Evolutionary conservation across 2,888 invertebrate genomes (phyloP).

Genomic region (Sisyra nigra): DNA sequence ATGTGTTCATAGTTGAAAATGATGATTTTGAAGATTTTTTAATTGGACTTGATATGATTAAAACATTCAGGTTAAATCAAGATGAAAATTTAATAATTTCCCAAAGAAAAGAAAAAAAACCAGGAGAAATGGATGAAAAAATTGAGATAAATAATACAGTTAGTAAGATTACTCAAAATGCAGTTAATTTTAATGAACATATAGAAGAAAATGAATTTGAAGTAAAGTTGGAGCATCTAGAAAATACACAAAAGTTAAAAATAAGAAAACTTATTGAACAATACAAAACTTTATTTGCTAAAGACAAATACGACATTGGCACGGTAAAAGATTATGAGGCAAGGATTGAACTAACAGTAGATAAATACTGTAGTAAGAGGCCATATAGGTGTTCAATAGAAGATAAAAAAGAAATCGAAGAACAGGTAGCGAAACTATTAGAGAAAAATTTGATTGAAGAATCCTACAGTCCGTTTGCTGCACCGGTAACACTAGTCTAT

Average conservation of each 20-base stretch:
- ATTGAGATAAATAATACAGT: constrained; percentile 6
- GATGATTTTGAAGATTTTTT: no score
- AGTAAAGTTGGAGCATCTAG: constrained; percentile 10
- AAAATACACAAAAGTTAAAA: constrained; percentile 7
- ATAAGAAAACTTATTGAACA: constrained; percentile 9
- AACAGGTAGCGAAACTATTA: constrained; percentile 13
- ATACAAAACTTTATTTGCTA: constrained; percentile 12
- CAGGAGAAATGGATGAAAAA: constrained; percentile 5
- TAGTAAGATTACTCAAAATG: constrained; percentile 8
- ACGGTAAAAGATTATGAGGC: constrained; percentile 12
- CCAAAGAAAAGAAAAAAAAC: constrained; percentile 9
- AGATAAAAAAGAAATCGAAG: constrained; percentile 14
- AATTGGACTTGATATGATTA: constrained; percentile 13
- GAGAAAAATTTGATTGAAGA: constrained; percentile 14
- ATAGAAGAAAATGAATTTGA: constrained; percentile 9
- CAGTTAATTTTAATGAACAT: constrained; percentile 9
- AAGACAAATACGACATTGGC: constrained; percentile 12
- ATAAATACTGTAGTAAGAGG: constrained; percentile 10
- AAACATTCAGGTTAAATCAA: constrained; percentile 13
- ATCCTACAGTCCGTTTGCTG: constrained; percentile 15
- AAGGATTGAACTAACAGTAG: constrained; percentile 10
- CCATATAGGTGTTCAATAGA: constrained; percentile 11
- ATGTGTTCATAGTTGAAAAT: constrained; percentile 10
- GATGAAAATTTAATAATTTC: constrained; percentile 13
- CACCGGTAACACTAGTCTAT: constrained; percentile 15